Conservation (phyloP, 2,797 vertebrate species). For the Pangasius macronema region DNA sequence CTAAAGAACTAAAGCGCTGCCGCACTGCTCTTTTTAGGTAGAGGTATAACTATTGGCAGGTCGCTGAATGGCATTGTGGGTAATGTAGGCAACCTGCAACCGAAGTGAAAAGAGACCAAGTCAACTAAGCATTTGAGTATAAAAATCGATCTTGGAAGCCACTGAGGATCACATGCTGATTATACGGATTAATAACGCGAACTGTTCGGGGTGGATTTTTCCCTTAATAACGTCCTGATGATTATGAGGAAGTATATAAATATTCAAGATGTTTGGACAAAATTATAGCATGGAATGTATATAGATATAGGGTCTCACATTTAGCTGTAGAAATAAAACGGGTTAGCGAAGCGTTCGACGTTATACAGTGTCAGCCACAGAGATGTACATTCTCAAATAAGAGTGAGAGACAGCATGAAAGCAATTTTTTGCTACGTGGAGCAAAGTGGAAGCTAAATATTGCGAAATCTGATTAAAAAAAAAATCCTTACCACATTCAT, state of each 20-base stretch:
- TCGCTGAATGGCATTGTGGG: not conserved
- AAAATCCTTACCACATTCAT: not conserved
- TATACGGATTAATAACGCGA: not conserved
- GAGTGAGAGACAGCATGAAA: not conserved
- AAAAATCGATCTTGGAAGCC: too few relatives aligned
- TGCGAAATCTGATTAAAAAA: not conserved
- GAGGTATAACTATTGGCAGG: not conserved
- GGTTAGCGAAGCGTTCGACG: not conserved
- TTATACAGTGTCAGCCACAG: not conserved
- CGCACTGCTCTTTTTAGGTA: not conserved
- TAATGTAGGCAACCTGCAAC: not conserved
- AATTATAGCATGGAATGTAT: conserved; percentile 7
- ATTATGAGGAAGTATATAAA: conserved; percentile 10
- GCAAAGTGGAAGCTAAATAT: conserved; percentile 30
- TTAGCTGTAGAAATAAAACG: not conserved
- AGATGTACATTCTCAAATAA: not conserved
- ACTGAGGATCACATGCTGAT: not conserved
- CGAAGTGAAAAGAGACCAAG: not conserved
- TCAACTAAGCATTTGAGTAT: not conserved
- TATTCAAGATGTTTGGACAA: not conserved
- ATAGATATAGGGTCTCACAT: not conserved
- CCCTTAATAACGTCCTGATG: conserved; percentile 7
- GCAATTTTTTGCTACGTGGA: not conserved
- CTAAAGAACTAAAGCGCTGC: not conserved
- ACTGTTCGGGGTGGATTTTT: not conserved